phyloP scores from a whole-genome alignment of 2,888 invertebrate species.

The Apodemia duryi region DNA sequence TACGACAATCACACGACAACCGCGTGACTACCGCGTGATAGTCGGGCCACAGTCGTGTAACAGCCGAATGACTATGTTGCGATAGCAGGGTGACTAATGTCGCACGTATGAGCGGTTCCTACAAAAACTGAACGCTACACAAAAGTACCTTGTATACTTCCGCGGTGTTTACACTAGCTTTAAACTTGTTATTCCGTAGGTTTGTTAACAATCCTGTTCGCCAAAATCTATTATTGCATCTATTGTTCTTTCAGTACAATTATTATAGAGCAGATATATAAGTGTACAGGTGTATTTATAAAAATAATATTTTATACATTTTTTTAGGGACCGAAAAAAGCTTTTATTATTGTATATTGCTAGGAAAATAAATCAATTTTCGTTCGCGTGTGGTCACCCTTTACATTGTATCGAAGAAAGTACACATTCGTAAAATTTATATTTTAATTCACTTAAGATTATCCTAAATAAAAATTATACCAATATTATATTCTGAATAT shows the following conservation, averaged over 20 bases:
- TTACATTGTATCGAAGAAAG: too few relatives aligned
- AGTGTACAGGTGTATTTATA: slow-evolving; percentile 1
- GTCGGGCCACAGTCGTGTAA: neutral
- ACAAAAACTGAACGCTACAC: slow-evolving; percentile 1
- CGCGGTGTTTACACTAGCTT: neutral
- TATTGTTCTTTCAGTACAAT: neutral
- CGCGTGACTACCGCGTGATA: neutral
- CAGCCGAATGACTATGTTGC: slow-evolving; percentile 22
- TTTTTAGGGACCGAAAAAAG: neutral
- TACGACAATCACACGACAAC: neutral
- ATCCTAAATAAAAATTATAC: too few relatives aligned
- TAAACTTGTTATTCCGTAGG: neutral
- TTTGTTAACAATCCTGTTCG: neutral
- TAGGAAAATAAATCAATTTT: too few relatives aligned
- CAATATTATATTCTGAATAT: too few relatives aligned
- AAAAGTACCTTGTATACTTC: slow-evolving; percentile 5
- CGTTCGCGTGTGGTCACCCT: too few relatives aligned
- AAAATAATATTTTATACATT: neutral
- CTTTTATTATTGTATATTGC: too few relatives aligned
- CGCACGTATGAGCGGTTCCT: slow-evolving; percentile 32
- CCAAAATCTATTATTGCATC: neutral
- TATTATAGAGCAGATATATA: neutral
- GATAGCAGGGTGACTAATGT: slow-evolving; percentile 46
- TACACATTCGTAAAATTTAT: too few relatives aligned
- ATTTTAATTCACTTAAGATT: too few relatives aligned